These are phyloP conservation scores for Cephus nigrinus DNA, from an alignment of 2,888 invertebrate species.

Conservation along the genomic window DNA sequence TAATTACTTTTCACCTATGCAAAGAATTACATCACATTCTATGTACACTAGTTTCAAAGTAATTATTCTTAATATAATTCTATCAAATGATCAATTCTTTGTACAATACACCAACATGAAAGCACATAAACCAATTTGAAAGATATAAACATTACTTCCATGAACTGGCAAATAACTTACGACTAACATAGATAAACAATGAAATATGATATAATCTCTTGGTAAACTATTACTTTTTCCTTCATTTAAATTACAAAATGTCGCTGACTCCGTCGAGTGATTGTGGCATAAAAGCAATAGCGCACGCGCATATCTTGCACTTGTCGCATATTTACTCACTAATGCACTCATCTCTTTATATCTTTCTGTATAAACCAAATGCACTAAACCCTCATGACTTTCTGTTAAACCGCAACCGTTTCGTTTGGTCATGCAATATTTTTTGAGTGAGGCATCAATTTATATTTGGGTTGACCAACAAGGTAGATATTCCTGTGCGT, in stretches of 20 bases:
- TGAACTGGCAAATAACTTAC: background rate
- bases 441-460: background rate
- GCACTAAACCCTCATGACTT: background rate
- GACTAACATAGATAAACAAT: background rate
- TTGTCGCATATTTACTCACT: background rate
- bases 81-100: background rate
- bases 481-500: background rate
- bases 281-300: background rate
- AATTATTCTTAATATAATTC: background rate
- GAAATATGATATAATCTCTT: background rate
- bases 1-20: background rate
- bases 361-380: background rate
- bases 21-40: background rate
- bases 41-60: background rate
- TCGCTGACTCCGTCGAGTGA: background rate
- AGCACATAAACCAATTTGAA: background rate
- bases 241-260: background rate
- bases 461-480: background rate
- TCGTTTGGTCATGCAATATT: background rate
- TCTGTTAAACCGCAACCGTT: background rate
- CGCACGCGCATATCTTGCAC: background rate
- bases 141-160: background rate
- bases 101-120: background rate
- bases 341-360: background rate
- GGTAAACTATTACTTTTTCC: background rate